These are phyloP conservation scores for Drosophila formosana DNA, from an alignment of 2,888 invertebrate species.

Conservation along the genomic window DNA sequence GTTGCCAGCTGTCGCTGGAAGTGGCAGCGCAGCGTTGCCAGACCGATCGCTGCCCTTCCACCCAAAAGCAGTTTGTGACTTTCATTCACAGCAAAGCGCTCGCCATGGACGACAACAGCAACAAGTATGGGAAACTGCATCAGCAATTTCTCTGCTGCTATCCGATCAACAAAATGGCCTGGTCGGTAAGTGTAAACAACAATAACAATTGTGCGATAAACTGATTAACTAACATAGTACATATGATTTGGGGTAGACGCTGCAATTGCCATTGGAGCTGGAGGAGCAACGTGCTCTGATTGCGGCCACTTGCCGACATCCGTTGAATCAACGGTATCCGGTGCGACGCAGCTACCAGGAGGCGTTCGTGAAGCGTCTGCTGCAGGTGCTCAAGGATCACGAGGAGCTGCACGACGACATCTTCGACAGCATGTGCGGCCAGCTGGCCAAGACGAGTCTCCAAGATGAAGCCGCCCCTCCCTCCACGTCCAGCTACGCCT, in stretches of 20 bases:
- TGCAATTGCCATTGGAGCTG: slow-evolving; percentile 76
- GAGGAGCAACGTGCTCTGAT: slow-evolving; percentile 88
- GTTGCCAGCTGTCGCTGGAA: slow-evolving; percentile 29
- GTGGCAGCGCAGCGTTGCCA: slow-evolving; percentile 30
- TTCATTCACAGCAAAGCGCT: slow-evolving; percentile 11
- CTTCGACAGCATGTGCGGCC: slow-evolving; percentile 86
- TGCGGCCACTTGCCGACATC: slow-evolving; percentile 87
- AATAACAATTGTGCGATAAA: too few species aligned
- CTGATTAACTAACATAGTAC: not conserved
- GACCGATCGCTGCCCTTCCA: slow-evolving; percentile 19
- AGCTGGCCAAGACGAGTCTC: slow-evolving; percentile 31
- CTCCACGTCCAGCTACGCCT: slow-evolving; percentile 84
- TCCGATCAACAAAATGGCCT: slow-evolving; percentile 78
- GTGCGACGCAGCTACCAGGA: slow-evolving; percentile 88
- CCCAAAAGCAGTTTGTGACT: not conserved
- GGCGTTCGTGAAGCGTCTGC: slow-evolving; percentile 88
- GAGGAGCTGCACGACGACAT: slow-evolving; percentile 88
- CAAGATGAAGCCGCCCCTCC: not conserved
- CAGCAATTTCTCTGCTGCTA: slow-evolving; percentile 82
- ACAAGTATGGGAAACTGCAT: slow-evolving; percentile 57
- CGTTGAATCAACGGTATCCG: slow-evolving; percentile 87
- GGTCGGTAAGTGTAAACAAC: slow-evolving; percentile 50
- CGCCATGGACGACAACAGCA: slow-evolving; percentile 39
- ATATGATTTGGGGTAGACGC: slow-evolving; percentile 32
- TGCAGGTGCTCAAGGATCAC: slow-evolving; percentile 86